Evolutionary conservation across 2,888 invertebrate genomes (phyloP), one percentile per base, ranked within the genome.

Genomic region (Ectemnius lituratus): DNA sequence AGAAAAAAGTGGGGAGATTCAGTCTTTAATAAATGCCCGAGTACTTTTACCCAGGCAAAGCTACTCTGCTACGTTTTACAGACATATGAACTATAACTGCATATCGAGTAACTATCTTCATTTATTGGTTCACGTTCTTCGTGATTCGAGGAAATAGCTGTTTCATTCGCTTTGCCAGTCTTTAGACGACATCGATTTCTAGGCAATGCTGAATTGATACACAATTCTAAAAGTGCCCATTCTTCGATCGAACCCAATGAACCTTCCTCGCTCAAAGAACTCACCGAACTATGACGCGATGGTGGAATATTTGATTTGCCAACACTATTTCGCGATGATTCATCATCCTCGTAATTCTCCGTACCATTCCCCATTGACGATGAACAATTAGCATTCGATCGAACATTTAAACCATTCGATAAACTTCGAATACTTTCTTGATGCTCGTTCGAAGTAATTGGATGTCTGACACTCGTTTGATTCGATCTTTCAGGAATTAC

Each of bases 71-170:
- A 83, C 13, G 76, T 83, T 20, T 81, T 83, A 27, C 81, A 83
- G 45, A 81, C 66, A 11, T 79, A 83, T 0, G 81, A 82, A 64
- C 79, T 83, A 59, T 79, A 83, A 46, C 76, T 82, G 61, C 81
- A 81, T 45, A 83, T 81, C 5, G 83, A 83, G n/a, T 79, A 83
- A 81, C 75, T 83, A 14, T 83, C 81, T 11, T 82, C 80, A 4
- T 68, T 27, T 61, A 82, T 72, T 3, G 67, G 20, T 0, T 83
- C 75, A 13, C 68, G 70, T 4, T 82, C 79, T 11, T 83, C 84
- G 11, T 72, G 66, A 1, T 27, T 62, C 3, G 58, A 58, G 1
- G 67, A 47, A 0, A 74, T 68, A 16, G 47, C 52, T 14, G 27
- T 56, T 0, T 83, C 82, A 2, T n/a, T 56, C 2, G 28, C 14